phyloP scores from a whole-genome alignment of 2,888 invertebrate species.

The Mythimna loreyi region DNA sequence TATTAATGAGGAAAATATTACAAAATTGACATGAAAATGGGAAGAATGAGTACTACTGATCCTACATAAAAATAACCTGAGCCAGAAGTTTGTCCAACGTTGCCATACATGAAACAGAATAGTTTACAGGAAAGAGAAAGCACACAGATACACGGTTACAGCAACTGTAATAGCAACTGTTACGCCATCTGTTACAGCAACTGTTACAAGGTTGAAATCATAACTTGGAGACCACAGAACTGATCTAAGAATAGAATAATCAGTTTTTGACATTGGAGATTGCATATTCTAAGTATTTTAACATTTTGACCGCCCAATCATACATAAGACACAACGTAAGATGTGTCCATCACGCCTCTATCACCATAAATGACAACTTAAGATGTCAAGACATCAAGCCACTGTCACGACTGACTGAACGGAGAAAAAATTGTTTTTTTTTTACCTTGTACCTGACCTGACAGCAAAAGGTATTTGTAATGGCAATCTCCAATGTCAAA shows the following conservation, averaged over 20 bases:
- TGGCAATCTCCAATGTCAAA: too few relatives aligned
- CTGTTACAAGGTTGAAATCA: neutral
- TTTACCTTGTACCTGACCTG: too few relatives aligned
- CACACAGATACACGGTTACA: slow-evolving; percentile 21
- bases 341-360: too few relatives aligned
- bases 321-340: too few relatives aligned
- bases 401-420: too few relatives aligned
- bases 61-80: slow-evolving; percentile 50
- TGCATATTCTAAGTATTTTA: neutral
- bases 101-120: slow-evolving; percentile 61
- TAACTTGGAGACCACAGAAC: neutral
- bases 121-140: slow-evolving; percentile 51
- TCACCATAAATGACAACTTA: too few relatives aligned
- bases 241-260: neutral
- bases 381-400: too few relatives aligned
- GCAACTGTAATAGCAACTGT: neutral
- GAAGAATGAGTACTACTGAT: slow-evolving; percentile 48
- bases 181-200: slow-evolving; percentile 4
- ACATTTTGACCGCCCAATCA: too few relatives aligned
- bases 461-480: too few relatives aligned
- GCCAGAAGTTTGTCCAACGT: slow-evolving; percentile 59
- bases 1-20: slow-evolving; percentile 8
- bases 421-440: too few relatives aligned
- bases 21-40: slow-evolving; percentile 13
- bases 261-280: neutral